Conservation (phyloP, 2,797 vertebrate species). For the Anguilla anguilla region DNA sequence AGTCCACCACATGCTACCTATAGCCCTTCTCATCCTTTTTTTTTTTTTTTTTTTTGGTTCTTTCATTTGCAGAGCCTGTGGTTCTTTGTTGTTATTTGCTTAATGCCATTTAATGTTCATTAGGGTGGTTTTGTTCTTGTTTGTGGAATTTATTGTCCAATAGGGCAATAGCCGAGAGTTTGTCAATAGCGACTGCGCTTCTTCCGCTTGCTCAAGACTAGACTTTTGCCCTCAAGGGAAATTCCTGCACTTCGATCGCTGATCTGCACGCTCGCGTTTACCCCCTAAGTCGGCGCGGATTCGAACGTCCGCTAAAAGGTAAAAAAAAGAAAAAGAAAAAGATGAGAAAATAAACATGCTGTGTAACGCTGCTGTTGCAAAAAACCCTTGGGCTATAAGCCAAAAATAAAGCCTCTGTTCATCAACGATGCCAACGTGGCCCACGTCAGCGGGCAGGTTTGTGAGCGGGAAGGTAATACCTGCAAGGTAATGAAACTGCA, state of each 20-base stretch:
- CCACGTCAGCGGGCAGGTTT: constrained; percentile 8
- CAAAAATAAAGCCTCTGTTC: constrained; percentile 25
- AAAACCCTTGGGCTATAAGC: neutral
- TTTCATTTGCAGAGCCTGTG: neutral
- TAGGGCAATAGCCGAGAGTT: too few species aligned
- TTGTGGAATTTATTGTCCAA: too few species aligned
- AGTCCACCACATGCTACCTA: too few species aligned
- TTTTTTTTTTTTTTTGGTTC: neutral
- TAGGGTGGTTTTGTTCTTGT: too few species aligned
- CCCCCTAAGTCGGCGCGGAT: too few species aligned
- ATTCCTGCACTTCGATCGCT: too few species aligned
- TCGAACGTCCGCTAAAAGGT: too few species aligned
- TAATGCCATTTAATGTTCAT: neutral
- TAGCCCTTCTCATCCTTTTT: neutral
- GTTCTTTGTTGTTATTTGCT: neutral
- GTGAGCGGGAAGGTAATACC: constrained; percentile 29
- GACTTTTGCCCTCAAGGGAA: too few species aligned
- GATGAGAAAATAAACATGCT: neutral
- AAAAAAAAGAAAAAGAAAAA: too few species aligned
- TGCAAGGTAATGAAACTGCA: constrained; percentile 32
- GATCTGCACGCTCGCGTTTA: too few species aligned
- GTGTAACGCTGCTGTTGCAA: neutral
- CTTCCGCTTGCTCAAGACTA: too few species aligned
- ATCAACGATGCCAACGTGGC: neutral
- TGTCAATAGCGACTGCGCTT: too few species aligned